Evolutionary conservation across 2,113 vertebrate species (phyloP).

Genomic region (Numenius arquata): DNA sequence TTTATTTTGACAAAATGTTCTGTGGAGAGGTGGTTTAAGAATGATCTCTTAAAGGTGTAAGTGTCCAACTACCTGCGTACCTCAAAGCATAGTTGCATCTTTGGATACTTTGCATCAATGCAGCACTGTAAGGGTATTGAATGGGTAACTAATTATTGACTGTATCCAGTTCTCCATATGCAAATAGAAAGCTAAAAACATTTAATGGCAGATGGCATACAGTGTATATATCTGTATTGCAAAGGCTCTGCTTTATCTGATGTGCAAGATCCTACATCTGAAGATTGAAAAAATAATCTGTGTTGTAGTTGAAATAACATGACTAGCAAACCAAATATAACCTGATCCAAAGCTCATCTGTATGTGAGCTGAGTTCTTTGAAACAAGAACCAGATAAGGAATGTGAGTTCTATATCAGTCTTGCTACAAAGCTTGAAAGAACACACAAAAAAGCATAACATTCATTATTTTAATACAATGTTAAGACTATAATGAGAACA

Average conservation of each 20-base stretch:
- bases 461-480: constrained; percentile 47
- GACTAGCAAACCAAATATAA: not conserved
- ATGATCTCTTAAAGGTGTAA: not conserved
- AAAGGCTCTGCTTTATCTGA: not conserved
- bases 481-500: constrained; percentile 10
- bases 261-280: not conserved
- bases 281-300: not conserved
- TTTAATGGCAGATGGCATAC: not conserved
- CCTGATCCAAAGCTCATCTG: constrained; percentile 5
- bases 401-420: constrained; percentile 15
- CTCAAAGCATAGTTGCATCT: not conserved
- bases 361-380: not conserved
- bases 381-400: constrained; percentile 22
- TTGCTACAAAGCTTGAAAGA: constrained; percentile 38
- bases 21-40: not conserved
- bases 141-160: not conserved
- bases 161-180: not conserved
- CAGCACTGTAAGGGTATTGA: not conserved
- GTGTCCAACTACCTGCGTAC: not conserved
- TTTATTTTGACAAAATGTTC: not conserved
- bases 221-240: not conserved
- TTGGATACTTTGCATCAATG: not conserved
- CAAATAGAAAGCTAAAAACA: not conserved
- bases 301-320: not conserved
- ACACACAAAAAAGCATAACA: not conserved